Percentiles rank a stretch among this genome's conserved stretches.
Conservation (phyloP, 2,888 invertebrate genomes). For the Drosophila cognata region DNA sequence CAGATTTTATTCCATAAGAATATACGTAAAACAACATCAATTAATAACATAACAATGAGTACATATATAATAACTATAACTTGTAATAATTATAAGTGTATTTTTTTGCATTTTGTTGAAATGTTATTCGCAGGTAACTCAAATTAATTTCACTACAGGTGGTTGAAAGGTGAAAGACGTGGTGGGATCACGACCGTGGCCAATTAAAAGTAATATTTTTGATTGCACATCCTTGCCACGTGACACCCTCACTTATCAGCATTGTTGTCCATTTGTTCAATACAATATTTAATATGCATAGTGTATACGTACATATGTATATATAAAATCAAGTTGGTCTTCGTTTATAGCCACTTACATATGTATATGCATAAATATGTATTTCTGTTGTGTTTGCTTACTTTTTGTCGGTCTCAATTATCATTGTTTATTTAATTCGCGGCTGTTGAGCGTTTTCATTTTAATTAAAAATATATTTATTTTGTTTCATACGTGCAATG, state of each 20-base stretch:
- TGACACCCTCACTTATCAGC: conserved; percentile 47
- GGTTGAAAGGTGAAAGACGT: conserved; percentile 31
- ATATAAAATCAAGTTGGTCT: conserved; percentile 1
- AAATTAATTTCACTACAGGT: conserved; percentile 68
- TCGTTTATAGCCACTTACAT: conserved; percentile 7
- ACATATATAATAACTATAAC: background rate
- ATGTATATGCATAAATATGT: conserved; percentile 30
- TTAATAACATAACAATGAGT: background rate
- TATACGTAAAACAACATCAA: background rate
- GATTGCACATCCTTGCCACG: conserved; percentile 68
- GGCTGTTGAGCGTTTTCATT: conserved; percentile 70
- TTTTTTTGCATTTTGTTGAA: conserved; percentile 31
- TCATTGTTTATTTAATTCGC: conserved; percentile 75
- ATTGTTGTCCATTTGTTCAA: conserved; percentile 27
- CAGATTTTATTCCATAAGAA: background rate
- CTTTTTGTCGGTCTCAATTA: conserved; percentile 72
- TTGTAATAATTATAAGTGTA: background rate
- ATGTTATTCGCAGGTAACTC: conserved; percentile 44
- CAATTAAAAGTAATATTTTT: conserved; percentile 73
- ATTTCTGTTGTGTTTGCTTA: conserved; percentile 61
- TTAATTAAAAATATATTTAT: conserved; percentile 72
- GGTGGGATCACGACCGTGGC: conserved; percentile 7
- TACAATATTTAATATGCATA: conserved; percentile 44
- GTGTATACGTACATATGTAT: conserved; percentile 1
- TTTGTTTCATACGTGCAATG: conserved; percentile 30